These are phyloP conservation scores for Cacoxenus indagator DNA, from an alignment of 2,888 invertebrate genomes.

Conservation along the genomic window DNA sequence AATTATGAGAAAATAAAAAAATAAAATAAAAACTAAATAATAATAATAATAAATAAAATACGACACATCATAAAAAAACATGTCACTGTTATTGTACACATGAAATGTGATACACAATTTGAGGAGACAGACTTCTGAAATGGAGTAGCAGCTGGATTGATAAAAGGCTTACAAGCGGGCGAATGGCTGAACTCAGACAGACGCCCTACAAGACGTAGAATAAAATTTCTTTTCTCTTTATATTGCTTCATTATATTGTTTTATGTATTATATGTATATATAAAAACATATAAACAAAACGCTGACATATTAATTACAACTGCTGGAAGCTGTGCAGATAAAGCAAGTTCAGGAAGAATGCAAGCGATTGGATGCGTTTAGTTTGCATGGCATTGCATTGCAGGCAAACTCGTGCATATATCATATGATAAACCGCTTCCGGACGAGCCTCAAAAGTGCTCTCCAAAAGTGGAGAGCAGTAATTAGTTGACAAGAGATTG, in stretches of 20 bases:
- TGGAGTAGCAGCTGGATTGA: too few relatives aligned
- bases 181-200: too few relatives aligned
- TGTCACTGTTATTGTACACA: neutral
- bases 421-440: conserved; percentile 4
- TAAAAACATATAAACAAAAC: neutral
- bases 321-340: neutral
- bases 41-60: neutral
- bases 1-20: conserved; percentile 5
- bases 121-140: neutral
- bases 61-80: neutral
- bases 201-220: too few relatives aligned
- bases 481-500: neutral
- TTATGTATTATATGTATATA: neutral
- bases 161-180: too few relatives aligned
- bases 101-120: neutral
- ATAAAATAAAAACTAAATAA: neutral
- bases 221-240: neutral
- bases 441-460: neutral
- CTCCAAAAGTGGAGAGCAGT: neutral
- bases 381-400: neutral
- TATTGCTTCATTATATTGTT: neutral
- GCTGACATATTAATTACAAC: neutral
- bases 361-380: neutral
- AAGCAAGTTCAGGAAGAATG: neutral
- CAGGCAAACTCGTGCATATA: neutral